phyloP scores from a whole-genome alignment of 2,113 vertebrate genomes.

The Cephalophus harveyi region DNA sequence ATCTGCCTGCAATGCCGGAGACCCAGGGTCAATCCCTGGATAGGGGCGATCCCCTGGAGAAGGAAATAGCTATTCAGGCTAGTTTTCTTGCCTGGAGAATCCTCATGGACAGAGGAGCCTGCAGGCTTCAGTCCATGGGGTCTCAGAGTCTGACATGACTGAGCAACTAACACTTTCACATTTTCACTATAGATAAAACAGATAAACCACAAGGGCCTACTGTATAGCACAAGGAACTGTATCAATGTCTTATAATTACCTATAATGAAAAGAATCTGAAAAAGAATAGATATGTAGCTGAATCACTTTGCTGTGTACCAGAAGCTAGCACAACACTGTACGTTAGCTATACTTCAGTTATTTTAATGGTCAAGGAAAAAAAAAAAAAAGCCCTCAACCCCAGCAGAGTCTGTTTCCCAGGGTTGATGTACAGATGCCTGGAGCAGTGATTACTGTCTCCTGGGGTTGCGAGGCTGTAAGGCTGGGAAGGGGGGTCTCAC shows the following conservation, averaged over 20 bases:
- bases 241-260: background rate
- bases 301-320: background rate
- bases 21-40: background rate
- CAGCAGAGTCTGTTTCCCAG: background rate
- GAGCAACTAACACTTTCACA: background rate
- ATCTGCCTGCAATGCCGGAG: background rate
- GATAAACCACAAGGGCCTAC: background rate
- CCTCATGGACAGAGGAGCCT: background rate
- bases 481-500: background rate
- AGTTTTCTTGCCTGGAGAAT: background rate
- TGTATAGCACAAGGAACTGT: background rate
- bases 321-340: background rate
- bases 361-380: background rate
- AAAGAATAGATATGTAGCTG: background rate
- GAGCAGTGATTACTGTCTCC: background rate
- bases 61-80: background rate
- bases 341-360: background rate
- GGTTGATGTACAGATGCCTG: accelerated
- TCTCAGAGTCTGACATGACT: background rate
- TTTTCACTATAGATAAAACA: background rate
- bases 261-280: background rate
- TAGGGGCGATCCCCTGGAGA: background rate
- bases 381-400: background rate
- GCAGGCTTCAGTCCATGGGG: background rate
- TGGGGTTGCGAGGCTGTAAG: background rate